Evolutionary conservation across 2,797 vertebrate species (phyloP), one percentile per base, ranked within the genome.

Genomic region (Sphenodon punctatus): DNA sequence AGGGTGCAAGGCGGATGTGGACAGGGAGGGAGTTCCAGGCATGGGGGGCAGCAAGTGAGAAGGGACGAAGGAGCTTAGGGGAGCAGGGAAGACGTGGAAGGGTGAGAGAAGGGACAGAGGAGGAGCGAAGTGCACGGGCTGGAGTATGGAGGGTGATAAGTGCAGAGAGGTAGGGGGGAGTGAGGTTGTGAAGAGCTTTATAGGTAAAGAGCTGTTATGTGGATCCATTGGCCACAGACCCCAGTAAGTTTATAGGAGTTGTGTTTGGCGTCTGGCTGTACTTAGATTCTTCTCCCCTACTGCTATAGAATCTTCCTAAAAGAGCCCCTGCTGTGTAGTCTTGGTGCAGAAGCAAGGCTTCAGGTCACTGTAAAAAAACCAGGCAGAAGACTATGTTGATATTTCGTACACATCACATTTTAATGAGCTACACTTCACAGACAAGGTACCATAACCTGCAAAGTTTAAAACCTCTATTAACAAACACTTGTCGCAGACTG

Each of bases 371-470:
- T 25, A 41, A 41, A 61, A 25, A 23, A 41, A 42, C 69, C 46
- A 75, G 41, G 38, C 53, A 61, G 58, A 85, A 75, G 60, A 74
- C 43, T 75, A 87, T 88, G 80, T 80, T 84, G 41, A 64, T 81
- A 34, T 45, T 66, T 80, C 73, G 67, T 49, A 56, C 66, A 32
- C 68, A 48, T 53, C 73, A 73, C 34, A 20, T 39, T 80, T 67
- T 46, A 59, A 78, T 78, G 48, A 81, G 34, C 1, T 73, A 27
- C 63, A 69, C 79, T 74, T 71, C 85, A 27, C 69, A 74, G 77
- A 34, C 42, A 20, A 77, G 75, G 82, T 73, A 74, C n/a, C 4
- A 25, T 30, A 30, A 72, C 78, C 60, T 65, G 82, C 53, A 73
- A 74, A 73, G 58, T 63, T 73, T 48, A 69, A 83, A 70, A 58